These are phyloP conservation scores for Melipona bicolor DNA, from an alignment of 2,888 invertebrate species.

Conservation along the genomic window DNA sequence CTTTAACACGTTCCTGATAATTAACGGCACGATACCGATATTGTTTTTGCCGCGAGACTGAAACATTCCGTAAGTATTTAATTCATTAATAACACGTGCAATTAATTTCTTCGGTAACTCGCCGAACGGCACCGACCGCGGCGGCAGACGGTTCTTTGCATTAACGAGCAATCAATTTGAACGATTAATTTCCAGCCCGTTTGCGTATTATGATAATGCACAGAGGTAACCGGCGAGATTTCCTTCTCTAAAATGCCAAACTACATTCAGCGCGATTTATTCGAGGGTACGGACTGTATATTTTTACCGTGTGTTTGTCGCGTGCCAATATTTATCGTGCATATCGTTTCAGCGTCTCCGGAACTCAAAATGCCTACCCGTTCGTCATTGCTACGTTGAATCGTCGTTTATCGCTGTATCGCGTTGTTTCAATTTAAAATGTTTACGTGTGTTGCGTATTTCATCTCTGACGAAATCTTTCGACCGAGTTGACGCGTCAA, in stretches of 20 bases:
- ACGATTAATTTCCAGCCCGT: slow-evolving; percentile 11
- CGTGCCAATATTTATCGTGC: not conserved
- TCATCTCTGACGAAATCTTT: too few relatives aligned
- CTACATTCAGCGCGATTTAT: not conserved
- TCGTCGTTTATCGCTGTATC: not conserved
- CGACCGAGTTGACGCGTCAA: too few relatives aligned
- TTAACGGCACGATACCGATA: slow-evolving; percentile 13
- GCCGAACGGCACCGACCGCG: not conserved
- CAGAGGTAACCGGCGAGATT: not conserved
- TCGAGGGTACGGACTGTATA: not conserved
- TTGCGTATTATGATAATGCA: not conserved
- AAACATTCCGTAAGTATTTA: slow-evolving; percentile 19
- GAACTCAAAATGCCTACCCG: not conserved
- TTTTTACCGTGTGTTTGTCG: not conserved
- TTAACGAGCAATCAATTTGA: slow-evolving; percentile 17
- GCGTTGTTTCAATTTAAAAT: not conserved
- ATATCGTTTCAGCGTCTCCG: not conserved
- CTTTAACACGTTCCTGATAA: slow-evolving; percentile 19
- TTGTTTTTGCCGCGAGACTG: slow-evolving; percentile 7
- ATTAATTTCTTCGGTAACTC: slow-evolving; percentile 39
- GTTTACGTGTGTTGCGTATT: not conserved
- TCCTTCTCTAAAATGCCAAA: not conserved
- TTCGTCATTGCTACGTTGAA: not conserved
- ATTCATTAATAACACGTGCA: slow-evolving; percentile 11
- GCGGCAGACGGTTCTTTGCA: not conserved